These are phyloP conservation scores for Canis aureus DNA, from an alignment of 2,113 vertebrate genomes.

Conservation along the genomic window DNA sequence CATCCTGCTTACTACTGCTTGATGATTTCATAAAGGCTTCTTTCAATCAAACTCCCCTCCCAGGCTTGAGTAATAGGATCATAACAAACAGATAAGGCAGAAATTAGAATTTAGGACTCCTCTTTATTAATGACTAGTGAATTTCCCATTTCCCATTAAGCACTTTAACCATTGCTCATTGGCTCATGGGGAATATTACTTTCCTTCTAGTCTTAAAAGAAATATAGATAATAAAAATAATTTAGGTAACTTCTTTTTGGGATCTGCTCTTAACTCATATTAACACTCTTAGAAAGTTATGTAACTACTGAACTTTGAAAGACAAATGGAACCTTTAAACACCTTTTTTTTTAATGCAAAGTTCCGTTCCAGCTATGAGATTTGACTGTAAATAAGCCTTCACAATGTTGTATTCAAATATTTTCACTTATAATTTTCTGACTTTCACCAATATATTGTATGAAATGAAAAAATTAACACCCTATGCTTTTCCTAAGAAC, in stretches of 20 bases:
- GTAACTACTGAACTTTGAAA: constrained; percentile 53
- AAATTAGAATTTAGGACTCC: constrained; percentile 63
- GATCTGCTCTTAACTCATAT: constrained; percentile 47
- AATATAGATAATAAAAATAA: constrained; percentile 72
- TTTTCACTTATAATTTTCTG: constrained; percentile 37
- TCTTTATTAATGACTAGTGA: constrained; percentile 43
- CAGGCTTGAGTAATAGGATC: constrained; percentile 52
- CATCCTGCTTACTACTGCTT: constrained; percentile 38
- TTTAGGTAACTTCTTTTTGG: constrained; percentile 65
- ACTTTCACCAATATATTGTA: constrained; percentile 46
- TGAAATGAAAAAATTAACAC: constrained; percentile 47
- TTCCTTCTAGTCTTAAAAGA: constrained; percentile 56
- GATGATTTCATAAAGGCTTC: neutral
- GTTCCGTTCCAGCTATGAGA: constrained; percentile 43
- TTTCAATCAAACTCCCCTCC: constrained; percentile 16
- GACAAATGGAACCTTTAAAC: constrained; percentile 52
- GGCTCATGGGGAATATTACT: constrained; percentile 47
- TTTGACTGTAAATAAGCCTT: constrained; percentile 13
- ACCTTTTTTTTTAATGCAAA: neutral
- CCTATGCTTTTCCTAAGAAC: neutral
- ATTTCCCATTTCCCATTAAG: constrained; percentile 71
- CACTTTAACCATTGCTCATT: constrained; percentile 52
- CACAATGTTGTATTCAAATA: constrained; percentile 5
- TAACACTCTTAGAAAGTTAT: constrained; percentile 59
- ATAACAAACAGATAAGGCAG: constrained; percentile 55